Base-by-base conservation (phyloP, 2,113 vertebrate genomes). In the Poeciliopsis occidentalis region DNA sequence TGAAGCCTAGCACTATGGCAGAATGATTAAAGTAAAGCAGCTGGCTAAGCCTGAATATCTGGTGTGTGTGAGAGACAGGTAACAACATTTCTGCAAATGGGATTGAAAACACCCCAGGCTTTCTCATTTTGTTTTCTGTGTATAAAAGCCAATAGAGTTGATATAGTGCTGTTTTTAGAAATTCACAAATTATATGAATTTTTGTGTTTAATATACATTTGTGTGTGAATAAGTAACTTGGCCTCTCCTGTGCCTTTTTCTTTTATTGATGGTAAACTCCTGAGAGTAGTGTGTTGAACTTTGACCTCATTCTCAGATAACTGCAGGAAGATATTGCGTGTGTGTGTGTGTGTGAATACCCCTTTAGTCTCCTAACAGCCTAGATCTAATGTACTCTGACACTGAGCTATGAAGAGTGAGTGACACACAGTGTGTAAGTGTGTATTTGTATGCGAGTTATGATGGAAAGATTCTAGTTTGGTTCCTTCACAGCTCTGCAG, bases 371-470 rank as follows among this genome's bases (percentile, higher is more conserved):
- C 37, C 37, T 94, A 88, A 90, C 94, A 93, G 88, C 69, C 71
- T 68, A 65, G 66, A 87, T 91, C 89, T 92, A 94, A 94, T 94
- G 78, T 90, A 71, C 82, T 92, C 69, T 92, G 89, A 90, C 93
- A 88, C 85, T 67, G 69, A 69, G 78, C 79, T 90, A 86, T 87
- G 89, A 90, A 69, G 78, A 87, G 85, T 70, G 80, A 67, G 30
- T 81, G 75, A 81, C 79, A 69, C 64, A 26, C 44, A 3, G 60
- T 27, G 57, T 19, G 24, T 22, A 17, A 11, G 44, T 72, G 66
- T 79, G 66, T 69, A 26, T 82, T 4, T 66, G 29, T 67, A 37
- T 73, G 63, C 73, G 39, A 68, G 68, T 57, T 12, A 17, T 68
- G 70, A 67, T 67, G 32, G n/a, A 26, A 74, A 65, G 60, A 68